Evolutionary conservation across 2,113 vertebrate species (phyloP).

Genomic region (Festucalex cinctus): DNA sequence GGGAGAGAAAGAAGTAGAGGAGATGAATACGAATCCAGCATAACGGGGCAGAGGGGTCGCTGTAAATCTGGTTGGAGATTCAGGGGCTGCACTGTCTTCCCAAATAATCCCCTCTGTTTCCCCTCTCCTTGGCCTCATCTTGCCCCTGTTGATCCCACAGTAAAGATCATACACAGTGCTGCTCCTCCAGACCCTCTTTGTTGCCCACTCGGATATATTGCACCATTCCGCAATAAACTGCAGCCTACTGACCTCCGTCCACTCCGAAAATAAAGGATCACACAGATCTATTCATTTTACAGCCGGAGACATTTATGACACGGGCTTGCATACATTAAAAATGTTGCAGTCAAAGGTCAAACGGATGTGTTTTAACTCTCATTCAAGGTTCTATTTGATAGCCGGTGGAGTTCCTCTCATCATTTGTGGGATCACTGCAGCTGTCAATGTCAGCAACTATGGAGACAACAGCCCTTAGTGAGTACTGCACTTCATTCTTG

Average conservation of each 20-base stretch:
- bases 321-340: slow-evolving; percentile 10
- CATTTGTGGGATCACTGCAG: slow-evolving; percentile 70
- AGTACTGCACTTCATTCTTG: slow-evolving; percentile 30
- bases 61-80: slow-evolving; percentile 55
- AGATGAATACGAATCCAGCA: slow-evolving; percentile 50
- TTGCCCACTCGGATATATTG: slow-evolving; percentile 44
- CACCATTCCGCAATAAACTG: slow-evolving; percentile 43
- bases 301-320: slow-evolving; percentile 21
- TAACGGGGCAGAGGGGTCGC: slow-evolving; percentile 36
- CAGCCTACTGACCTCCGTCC: slow-evolving; percentile 29
- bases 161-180: slow-evolving; percentile 27
- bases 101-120: slow-evolving; percentile 26
- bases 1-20: slow-evolving; percentile 21
- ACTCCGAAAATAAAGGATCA: slow-evolving; percentile 18
- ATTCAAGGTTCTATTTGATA: slow-evolving; percentile 68
- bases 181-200: slow-evolving; percentile 39
- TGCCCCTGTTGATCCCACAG: slow-evolving; percentile 28
- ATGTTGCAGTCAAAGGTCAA: slow-evolving; percentile 10
- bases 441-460: slow-evolving; percentile 71
- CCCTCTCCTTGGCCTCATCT: not conserved
- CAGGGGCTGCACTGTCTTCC: slow-evolving; percentile 32
- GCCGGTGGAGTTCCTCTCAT: slow-evolving; percentile 69
- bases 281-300: slow-evolving; percentile 26
- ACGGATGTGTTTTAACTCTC: slow-evolving; percentile 19
- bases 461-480: slow-evolving; percentile 69